Base-by-base conservation (phyloP, 2,888 invertebrate genomes). In the Pandemis heparana region DNA sequence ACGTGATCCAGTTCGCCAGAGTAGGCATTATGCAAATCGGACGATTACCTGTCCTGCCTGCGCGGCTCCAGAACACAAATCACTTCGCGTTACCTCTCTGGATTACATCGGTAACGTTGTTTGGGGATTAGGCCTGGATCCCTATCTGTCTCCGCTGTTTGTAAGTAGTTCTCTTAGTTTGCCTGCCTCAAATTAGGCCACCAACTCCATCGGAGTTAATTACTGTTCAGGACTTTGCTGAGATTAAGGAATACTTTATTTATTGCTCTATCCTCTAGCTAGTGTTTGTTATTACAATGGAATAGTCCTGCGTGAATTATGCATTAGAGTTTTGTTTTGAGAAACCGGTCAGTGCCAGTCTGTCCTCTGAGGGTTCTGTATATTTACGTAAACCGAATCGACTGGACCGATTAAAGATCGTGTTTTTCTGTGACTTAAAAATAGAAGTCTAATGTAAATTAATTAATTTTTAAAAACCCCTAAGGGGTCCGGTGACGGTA, bases 21-120 rank as follows among this genome's bases (percentile, higher is more conserved):
- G 77, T 74, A 75, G 67, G 73, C 78, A 77, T 81, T 81, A 80
- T 79, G 81, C 76, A 79, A 79, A 82, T 79, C 56, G 68, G 62
- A 62, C 76, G 71, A 75, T 80, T 77, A 79, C 79, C 78, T 77
- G 77, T 70, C 65, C 72, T 70, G 72, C 66, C 63, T 70, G 75
- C 76, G 75, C 48, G 51, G 70, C 70, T 68, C 75, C 76, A 78
- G 77, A 78, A 78, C 80, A 78, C 82, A 78, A 80, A 80, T 80
- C 81, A 80, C 80, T 81, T 78, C 76, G 66, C 77, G 75, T 64
- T 68, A 67, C 73, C 75, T 60, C 75, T 32, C 75, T 71, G 77
- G 77, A 76, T 77, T 75, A 76, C 76, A 74, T 70, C 67, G 72
- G 71, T 75, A 73, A 75, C 69, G 63, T 75, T 77, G 77, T 77